Conservation (phyloP, 2,888 invertebrate genomes). For the Papilio elwesi region DNA sequence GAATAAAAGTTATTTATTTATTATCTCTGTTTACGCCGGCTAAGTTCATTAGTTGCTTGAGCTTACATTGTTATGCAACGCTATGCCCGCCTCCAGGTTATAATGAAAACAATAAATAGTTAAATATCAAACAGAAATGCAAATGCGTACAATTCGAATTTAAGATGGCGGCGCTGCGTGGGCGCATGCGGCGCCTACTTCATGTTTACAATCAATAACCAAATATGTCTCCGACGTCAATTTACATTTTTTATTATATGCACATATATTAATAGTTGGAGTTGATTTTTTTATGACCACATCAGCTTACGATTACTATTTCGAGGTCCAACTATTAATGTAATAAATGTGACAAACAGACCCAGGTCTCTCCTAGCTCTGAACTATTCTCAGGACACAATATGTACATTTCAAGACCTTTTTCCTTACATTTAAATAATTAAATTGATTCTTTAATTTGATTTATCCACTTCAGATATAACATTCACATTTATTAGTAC, state of each 20-base stretch:
- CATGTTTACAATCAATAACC: constrained; percentile 21
- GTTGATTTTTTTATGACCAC: constrained; percentile 5
- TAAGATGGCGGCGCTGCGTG: constrained; percentile 25
- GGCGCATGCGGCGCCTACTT: constrained; percentile 12
- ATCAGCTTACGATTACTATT: background rate
- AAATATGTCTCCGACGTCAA: constrained; percentile 13
- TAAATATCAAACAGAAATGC: constrained; percentile 18
- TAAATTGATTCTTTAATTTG: too few relatives aligned
- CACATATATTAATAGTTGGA: background rate
- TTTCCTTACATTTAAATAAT: too few relatives aligned
- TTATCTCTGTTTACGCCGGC: background rate
- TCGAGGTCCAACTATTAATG: background rate
- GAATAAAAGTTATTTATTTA: too few relatives aligned
- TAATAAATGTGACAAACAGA: background rate
- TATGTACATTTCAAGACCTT: too few relatives aligned
- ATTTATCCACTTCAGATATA: too few relatives aligned
- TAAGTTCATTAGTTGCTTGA: background rate
- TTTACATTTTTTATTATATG: constrained; percentile 23
- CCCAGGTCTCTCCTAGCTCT: too few relatives aligned
- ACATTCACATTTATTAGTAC: too few relatives aligned
- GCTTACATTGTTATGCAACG: background rate
- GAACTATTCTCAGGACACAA: too few relatives aligned
- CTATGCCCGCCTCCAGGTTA: background rate
- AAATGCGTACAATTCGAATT: background rate
- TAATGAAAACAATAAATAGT: constrained; percentile 25